Evolutionary conservation across 2,113 vertebrate genomes (phyloP).

Genomic region (Origma solitaria): DNA sequence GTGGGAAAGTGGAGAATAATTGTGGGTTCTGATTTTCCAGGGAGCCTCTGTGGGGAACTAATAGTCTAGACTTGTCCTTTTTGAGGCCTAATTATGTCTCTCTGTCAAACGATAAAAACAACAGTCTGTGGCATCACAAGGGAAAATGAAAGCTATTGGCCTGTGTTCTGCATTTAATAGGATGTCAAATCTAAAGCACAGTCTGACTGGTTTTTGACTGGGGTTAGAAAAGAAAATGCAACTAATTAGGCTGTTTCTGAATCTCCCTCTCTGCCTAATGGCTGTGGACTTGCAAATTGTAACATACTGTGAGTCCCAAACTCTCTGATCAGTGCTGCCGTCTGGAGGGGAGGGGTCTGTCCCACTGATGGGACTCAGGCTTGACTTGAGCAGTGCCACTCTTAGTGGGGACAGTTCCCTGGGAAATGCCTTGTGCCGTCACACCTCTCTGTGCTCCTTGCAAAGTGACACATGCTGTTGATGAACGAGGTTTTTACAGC

Average conservation of each 20-base stretch:
- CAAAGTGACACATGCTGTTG: not conserved
- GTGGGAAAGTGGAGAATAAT: not conserved
- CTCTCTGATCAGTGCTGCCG: not conserved
- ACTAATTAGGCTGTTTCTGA: constrained; percentile 55
- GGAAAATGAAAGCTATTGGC: constrained; percentile 57
- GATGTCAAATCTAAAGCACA: constrained; percentile 62
- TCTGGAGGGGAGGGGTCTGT: not conserved
- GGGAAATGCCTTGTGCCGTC: not conserved
- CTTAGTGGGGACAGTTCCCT: not conserved
- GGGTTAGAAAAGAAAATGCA: constrained; percentile 54
- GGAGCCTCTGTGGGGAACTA: constrained; percentile 31
- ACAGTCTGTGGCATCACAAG: constrained; percentile 39
- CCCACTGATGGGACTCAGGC: not conserved
- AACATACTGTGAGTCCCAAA: constrained; percentile 21
- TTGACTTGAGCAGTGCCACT: not conserved
- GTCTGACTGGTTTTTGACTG: constrained; percentile 53
- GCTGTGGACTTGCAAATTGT: constrained; percentile 24
- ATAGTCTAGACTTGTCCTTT: constrained; percentile 55
- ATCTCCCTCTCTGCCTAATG: constrained; percentile 7
- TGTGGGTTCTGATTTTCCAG: constrained; percentile 50
- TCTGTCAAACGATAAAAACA: constrained; percentile 53
- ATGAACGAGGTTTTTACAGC: not conserved
- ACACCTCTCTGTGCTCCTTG: not conserved
- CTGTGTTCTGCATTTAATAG: constrained; percentile 63
- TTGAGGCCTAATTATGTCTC: constrained; percentile 63